Evolutionary conservation across 2,797 vertebrate species (phyloP), one percentile per base, ranked within the genome.

Genomic region (Propithecus deckenii): DNA sequence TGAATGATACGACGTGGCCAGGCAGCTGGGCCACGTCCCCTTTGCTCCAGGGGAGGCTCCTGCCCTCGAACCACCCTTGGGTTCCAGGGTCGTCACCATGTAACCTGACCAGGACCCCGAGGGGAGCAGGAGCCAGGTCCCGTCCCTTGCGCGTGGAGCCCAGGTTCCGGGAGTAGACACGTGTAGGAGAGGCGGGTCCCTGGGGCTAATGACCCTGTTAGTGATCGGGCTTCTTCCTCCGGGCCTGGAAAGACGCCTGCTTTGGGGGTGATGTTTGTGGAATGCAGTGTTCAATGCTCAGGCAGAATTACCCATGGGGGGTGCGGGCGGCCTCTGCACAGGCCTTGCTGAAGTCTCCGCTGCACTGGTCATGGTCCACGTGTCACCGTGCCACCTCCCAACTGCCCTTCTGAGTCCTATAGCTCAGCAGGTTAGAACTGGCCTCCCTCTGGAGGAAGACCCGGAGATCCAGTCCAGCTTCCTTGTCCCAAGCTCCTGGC

Each of bases 121-220:
- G 3, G 3, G 20, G 22, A 3, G 30, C 5, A 1, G 41, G n/a
- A 12, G 11, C 0, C 0, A 0, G 1, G 18, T 17, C 50, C 0
- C 0, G 0, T 22, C 38, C 30, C 9, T 61, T 6, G 2, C 7
- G 1, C 3, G 1, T 0, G 0, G 46, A 52, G 80, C 8, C 9
- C 18, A 18, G 59, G 2, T 48, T 7, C 72, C 0, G 0, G 50
- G 71, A 0, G 46, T 4, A 25, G 80, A 46, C 0, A 3, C 2
- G 30, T 22, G 10, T 28, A 2, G 52, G 18, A 22, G 4, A 14
- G 32, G 43, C 0, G 1, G 9, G 7, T 23, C 18, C 50, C 22
- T 0, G 0, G 41, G 5, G 7, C 23, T 32, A 11, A 8, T 2
- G 23, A 7, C 41, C n/a, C 32, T 46, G 32, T 5, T 43, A n/a